phyloP scores from a whole-genome alignment of 2,888 invertebrate species.

The Caenorhabditis japonica region DNA sequence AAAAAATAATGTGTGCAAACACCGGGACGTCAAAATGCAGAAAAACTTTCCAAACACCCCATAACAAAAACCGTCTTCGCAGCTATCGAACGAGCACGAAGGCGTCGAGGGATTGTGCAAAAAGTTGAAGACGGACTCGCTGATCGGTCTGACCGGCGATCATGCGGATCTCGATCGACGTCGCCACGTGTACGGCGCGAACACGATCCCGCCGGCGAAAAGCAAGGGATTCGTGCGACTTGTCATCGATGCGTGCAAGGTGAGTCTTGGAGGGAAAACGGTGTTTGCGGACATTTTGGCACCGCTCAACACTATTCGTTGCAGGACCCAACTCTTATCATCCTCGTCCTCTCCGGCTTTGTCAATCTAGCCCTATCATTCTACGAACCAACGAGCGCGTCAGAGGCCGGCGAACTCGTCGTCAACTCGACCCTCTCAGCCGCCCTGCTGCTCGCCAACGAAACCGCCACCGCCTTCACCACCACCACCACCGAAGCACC shows the following conservation, averaged over 20 bases:
- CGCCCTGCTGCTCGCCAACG: background rate
- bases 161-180: constrained; percentile 63
- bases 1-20: too few relatives aligned
- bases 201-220: constrained; percentile 73
- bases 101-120: constrained; percentile 73
- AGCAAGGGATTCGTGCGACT: constrained; percentile 71
- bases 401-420: constrained; percentile 25
- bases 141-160: constrained; percentile 68
- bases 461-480: constrained; percentile 20
- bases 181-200: constrained; percentile 69
- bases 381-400: constrained; percentile 69
- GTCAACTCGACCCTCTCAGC: constrained; percentile 50
- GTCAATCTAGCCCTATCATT: constrained; percentile 75
- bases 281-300: background rate
- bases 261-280: constrained; percentile 38
- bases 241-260: constrained; percentile 69
- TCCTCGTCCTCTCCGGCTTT: constrained; percentile 73
- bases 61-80: too few relatives aligned
- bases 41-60: too few relatives aligned
- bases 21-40: too few relatives aligned
- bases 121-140: constrained; percentile 68
- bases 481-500: constrained; percentile 41
- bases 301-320: too few relatives aligned
- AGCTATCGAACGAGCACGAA: constrained; percentile 71
- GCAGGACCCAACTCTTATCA: constrained; percentile 76